These are phyloP conservation scores for Trachemys scripta DNA, from an alignment of 2,113 vertebrate species.

Conservation along the genomic window DNA sequence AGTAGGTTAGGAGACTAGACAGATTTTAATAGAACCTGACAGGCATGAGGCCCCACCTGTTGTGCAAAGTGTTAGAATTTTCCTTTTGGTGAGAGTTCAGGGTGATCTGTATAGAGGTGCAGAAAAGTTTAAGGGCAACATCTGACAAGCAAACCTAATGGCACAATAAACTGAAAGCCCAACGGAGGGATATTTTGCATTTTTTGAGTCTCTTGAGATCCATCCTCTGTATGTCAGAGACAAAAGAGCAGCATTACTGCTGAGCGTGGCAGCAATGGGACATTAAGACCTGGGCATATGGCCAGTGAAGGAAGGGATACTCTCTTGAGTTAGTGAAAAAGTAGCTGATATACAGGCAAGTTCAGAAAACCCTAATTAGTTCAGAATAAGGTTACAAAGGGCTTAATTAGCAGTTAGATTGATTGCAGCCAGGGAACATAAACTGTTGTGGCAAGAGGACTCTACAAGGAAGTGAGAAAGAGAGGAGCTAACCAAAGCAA, in stretches of 20 bases:
- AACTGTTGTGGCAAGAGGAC: not conserved
- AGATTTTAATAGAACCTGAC: not conserved
- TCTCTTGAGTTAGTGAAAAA: not conserved
- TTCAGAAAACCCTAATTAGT: conserved; percentile 8
- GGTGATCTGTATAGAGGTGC: not conserved
- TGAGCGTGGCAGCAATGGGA: not conserved
- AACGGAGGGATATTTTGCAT: not conserved
- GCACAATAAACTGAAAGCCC: not conserved
- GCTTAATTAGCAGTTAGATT: not conserved
- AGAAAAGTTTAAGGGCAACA: not conserved
- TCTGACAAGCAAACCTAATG: not conserved
- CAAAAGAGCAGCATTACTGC: not conserved
- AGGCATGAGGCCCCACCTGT: not conserved
- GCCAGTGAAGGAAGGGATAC: not conserved
- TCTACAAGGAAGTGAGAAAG: not conserved
- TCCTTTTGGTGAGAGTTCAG: not conserved
- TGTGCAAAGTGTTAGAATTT: not conserved
- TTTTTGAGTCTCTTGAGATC: not conserved
- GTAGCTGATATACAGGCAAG: not conserved
- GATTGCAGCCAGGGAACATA: not conserved
- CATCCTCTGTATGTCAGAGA: not conserved
- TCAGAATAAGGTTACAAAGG: not conserved
- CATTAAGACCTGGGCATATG: accelerated
- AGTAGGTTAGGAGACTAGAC: not conserved
- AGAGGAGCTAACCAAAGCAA: not conserved